A percentile compares a stretch with the other conserved stretches of the same genome.
phyloP scores from a whole-genome alignment of 1,140 invertebrate genomes.

The Melipona quadrifasciata region DNA sequence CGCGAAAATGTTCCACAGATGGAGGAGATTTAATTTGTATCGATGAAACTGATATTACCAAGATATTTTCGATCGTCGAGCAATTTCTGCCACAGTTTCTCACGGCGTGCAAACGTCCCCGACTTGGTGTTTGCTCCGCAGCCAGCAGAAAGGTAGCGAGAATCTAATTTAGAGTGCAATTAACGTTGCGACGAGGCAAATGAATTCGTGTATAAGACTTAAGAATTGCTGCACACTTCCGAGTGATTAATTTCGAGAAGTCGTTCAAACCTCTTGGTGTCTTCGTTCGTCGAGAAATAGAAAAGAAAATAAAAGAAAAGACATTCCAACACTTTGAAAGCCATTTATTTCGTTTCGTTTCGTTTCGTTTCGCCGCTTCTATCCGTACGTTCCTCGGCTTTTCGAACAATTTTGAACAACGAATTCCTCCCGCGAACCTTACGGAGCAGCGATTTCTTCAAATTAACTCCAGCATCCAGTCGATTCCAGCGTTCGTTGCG shows the following conservation, averaged over 20 bases:
- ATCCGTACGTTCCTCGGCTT: not conserved
- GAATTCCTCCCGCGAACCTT: not conserved
- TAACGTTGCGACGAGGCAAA: not conserved
- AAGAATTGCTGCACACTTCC: not conserved
- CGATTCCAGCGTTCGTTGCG: not conserved
- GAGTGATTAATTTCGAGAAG: not conserved
- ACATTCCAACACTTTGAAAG: not conserved
- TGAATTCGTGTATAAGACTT: conserved; percentile 14
- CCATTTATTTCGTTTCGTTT: not conserved
- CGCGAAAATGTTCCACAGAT: no score
- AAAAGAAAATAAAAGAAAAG: not conserved
- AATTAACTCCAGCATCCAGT: conserved; percentile 26
- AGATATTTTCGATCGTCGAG: not conserved
- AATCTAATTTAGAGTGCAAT: conserved; percentile 32
- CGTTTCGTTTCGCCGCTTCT: not conserved
- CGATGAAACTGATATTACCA: no score
- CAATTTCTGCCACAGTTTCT: not conserved
- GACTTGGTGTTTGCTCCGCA: not conserved
- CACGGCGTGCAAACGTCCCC: not conserved
- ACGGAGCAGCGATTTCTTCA: not conserved
- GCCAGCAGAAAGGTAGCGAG: not conserved
- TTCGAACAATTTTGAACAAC: not conserved
- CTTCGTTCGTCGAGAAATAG: not conserved
- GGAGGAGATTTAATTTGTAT: no score
- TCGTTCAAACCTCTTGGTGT: conserved; percentile 11